A percentile compares a stretch with the other conserved stretches of the same genome.
These are phyloP conservation scores for Butorides virescens DNA, from an alignment of 2,113 vertebrate genomes.

Conservation along the genomic window DNA sequence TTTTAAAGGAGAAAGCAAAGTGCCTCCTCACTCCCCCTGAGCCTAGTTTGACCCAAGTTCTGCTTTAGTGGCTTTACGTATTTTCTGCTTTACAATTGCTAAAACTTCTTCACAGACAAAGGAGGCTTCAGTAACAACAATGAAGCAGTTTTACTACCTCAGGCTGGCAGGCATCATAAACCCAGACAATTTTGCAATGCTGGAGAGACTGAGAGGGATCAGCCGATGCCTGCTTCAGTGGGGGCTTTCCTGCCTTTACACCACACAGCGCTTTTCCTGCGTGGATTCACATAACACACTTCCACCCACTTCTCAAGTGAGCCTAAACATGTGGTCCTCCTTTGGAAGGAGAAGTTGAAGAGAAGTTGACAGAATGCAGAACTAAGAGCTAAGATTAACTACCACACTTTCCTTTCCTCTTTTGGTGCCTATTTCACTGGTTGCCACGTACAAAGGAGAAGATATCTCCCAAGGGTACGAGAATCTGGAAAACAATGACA, in stretches of 20 bases:
- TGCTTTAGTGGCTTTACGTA: not conserved
- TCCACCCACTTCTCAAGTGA: not conserved
- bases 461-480: not conserved
- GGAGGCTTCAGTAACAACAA: not conserved
- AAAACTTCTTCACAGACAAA: not conserved
- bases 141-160: not conserved
- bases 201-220: not conserved
- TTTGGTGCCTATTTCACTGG: not conserved
- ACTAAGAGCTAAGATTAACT: not conserved
- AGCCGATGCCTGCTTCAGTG: not conserved
- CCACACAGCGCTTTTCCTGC: not conserved
- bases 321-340: not conserved
- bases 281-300: not conserved
- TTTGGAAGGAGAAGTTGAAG: not conserved
- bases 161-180: not conserved
- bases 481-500: not conserved
- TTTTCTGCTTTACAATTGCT: not conserved
- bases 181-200: not conserved
- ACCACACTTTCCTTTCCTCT: not conserved
- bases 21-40: not conserved
- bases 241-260: not conserved
- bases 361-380: not conserved
- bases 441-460: not conserved
- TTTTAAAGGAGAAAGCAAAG: not conserved
- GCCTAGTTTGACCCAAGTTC: not conserved